A percentile compares a stretch with the other conserved stretches of the same genome.
These are phyloP conservation scores for Chloroceryle aenea DNA, from an alignment of 2,113 vertebrate species.

Conservation along the genomic window DNA sequence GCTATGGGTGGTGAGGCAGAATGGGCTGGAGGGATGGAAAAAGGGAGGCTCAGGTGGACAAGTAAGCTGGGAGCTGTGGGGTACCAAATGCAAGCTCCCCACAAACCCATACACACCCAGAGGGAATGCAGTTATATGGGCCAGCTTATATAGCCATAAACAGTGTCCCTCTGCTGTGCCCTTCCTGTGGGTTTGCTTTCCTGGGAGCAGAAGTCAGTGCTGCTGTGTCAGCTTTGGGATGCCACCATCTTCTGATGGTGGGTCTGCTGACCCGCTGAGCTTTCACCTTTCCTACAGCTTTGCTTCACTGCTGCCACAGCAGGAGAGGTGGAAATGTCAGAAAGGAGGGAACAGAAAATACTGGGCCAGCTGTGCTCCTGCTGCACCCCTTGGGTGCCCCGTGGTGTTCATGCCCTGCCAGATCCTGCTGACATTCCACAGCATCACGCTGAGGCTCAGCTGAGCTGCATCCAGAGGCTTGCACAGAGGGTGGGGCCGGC, in stretches of 20 bases:
- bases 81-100: neutral
- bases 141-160: neutral
- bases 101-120: fast-evolving
- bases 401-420: neutral
- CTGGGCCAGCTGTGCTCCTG: neutral
- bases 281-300: neutral
- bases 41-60: neutral
- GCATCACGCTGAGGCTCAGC: neutral
- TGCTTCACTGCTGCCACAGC: neutral
- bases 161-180: neutral
- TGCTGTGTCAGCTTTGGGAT: neutral
- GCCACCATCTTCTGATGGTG: neutral
- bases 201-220: neutral
- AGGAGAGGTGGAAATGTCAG: neutral
- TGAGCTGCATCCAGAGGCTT: neutral
- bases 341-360: neutral
- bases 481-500: neutral
- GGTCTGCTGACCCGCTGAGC: neutral
- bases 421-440: neutral
- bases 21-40: neutral
- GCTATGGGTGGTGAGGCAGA: neutral
- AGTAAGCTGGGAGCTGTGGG: neutral
- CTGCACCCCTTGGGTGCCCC: neutral
- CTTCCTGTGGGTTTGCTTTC: neutral
- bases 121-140: neutral